Conservation (phyloP, 2,888 invertebrate genomes). For the Parascotia fuliginaria region DNA sequence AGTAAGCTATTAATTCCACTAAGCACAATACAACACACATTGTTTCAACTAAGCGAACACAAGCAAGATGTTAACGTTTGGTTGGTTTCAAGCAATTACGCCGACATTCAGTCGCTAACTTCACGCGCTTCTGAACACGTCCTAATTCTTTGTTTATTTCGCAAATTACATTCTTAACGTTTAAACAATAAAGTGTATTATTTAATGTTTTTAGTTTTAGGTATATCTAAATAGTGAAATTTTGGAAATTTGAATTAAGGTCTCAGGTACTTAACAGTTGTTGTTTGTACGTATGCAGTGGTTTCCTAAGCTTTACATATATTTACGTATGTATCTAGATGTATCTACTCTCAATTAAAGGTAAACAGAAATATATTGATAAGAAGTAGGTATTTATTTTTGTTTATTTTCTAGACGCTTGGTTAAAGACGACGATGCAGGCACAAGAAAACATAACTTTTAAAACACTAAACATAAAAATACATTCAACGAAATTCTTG, state of each 20-base stretch:
- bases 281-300: background rate
- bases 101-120: conserved; percentile 32
- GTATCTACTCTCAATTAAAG: too few species aligned
- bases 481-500: background rate
- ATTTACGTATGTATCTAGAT: too few species aligned
- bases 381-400: too few species aligned
- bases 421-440: too few species aligned
- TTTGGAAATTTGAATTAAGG: background rate
- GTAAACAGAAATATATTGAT: too few species aligned
- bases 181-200: conserved; percentile 24
- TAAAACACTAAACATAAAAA: background rate
- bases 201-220: conserved; percentile 5
- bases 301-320: too few species aligned
- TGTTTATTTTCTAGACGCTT: too few species aligned
- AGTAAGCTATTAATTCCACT: background rate
- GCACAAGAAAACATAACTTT: too few species aligned
- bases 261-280: background rate
- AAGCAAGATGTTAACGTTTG: conserved; percentile 22
- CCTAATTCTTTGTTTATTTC: conserved; percentile 38
- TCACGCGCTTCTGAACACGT: conserved; percentile 33
- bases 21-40: conserved; percentile 9
- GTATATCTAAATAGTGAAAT: conserved; percentile 3
- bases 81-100: conserved; percentile 33
- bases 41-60: conserved; percentile 10
- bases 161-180: conserved; percentile 31